Evolutionary conservation across 2,113 vertebrate species (phyloP), one percentile per base, ranked within the genome.

Genomic region (Sorex fumeus): DNA sequence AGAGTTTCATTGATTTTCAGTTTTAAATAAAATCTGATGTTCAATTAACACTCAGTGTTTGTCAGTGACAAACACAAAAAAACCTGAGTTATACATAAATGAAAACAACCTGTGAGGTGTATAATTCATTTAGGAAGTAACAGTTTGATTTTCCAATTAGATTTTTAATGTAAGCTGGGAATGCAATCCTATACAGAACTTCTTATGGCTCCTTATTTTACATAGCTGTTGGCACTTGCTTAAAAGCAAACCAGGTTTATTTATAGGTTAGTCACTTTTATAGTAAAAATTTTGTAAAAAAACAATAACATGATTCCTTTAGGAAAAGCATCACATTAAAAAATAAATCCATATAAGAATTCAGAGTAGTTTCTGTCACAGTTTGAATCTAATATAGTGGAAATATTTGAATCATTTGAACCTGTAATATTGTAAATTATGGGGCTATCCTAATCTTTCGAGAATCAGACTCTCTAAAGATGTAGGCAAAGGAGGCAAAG

Each of bases 271-370:
- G 64, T 30, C 64, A 66, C 11, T 27, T 72, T 79, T 79, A 40
- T 87, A 80, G 78, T 87, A 86, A 84, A 96, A 74, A 53, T 84
- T 96, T 95, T 92, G 90, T 94, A 95, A 88, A 95, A 95, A 93
- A 93, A 88, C 92, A 95, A 92, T 88, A 95, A 93, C 12, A 88
- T 30, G 21, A 78, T 88, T 91, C 12, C 30, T 84, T 88, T 86
- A 72, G 53, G 16, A 60, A 88, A 91, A 95, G 91, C 47, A 67
- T 57, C 30, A 76, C 23, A 36, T 45, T 75, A 11, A 43, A n/a
- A 71, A 34, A 36, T 8, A 32, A 36, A 67, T 85, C 1, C 30
- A 64, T 71, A 87, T 86, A 8, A 92, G 50, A 19, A 84, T 62
- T 79, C 23, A 70, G 23, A 88, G 19, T 23, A 94, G 25, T 70